Percentiles rank a stretch among this genome's conserved stretches.
These are phyloP conservation scores for Oxyruncus cristatus DNA, from an alignment of 2,113 vertebrate genomes.

Conservation along the genomic window DNA sequence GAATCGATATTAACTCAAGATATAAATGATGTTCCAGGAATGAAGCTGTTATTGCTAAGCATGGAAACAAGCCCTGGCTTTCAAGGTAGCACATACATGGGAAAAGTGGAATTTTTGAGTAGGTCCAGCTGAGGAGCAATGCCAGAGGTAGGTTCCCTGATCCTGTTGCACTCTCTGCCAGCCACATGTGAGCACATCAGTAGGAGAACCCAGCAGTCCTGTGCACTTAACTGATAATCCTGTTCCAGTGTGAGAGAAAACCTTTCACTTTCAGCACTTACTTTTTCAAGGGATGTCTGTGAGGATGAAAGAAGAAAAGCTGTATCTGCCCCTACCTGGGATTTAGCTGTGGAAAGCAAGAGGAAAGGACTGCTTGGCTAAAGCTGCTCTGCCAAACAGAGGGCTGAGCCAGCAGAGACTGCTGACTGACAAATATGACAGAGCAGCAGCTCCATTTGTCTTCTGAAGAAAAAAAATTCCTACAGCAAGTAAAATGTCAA, in stretches of 20 bases:
- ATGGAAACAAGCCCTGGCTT: not conserved
- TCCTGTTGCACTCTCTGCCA: not conserved
- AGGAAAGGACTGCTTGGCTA: not conserved
- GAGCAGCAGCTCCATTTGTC: not conserved
- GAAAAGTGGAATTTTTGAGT: not conserved
- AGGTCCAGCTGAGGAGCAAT: not conserved
- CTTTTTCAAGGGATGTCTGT: not conserved
- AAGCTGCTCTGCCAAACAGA: not conserved
- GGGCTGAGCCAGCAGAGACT: not conserved
- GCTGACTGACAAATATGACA: not conserved
- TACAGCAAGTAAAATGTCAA: not conserved
- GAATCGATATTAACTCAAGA: not conserved
- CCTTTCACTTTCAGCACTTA: not conserved
- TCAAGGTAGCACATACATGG: not conserved
- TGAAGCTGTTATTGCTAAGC: not conserved
- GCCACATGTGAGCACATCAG: not conserved
- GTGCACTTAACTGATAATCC: not conserved
- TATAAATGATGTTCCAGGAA: not conserved
- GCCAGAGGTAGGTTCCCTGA: not conserved
- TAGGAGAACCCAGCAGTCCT: not conserved
- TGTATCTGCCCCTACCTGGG: not conserved
- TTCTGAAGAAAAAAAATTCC: not conserved
- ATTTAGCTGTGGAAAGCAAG: not conserved
- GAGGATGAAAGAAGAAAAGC: not conserved
- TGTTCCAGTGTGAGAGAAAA: not conserved